Conservation (phyloP, 2,888 invertebrate genomes). For the Cephus nigrinus region DNA sequence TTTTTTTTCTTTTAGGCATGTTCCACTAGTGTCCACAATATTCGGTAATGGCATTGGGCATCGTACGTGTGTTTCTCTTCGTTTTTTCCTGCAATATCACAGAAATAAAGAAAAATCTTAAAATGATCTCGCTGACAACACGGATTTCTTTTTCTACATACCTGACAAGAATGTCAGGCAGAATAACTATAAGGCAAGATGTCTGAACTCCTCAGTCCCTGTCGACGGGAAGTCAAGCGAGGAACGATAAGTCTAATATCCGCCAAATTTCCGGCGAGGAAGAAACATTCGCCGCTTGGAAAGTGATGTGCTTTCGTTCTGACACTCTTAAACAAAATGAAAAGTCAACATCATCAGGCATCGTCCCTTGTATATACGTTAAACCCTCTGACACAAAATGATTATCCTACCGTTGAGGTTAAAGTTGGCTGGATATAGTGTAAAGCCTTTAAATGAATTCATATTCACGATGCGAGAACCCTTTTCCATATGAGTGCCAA, state of each 20-base stretch:
- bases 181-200: background rate
- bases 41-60: background rate
- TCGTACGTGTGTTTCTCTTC: too few species aligned
- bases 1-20: background rate
- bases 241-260: background rate
- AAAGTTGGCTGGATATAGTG: background rate
- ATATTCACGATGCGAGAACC: background rate
- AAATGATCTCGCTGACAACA: too few species aligned
- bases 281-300: background rate
- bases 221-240: background rate
- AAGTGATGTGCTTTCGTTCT: background rate
- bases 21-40: background rate
- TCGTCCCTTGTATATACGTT: background rate
- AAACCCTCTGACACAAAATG: background rate
- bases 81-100: too few species aligned
- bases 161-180: background rate
- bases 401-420: background rate
- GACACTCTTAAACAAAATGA: background rate
- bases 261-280: background rate
- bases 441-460: background rate
- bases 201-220: background rate
- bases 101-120: too few species aligned
- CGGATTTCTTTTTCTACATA: too few species aligned
- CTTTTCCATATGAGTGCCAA: background rate
- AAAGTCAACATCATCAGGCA: background rate